Evolutionary conservation across 1,140 invertebrate genomes (phyloP).

Genomic region (Globodera rostochiensis): DNA sequence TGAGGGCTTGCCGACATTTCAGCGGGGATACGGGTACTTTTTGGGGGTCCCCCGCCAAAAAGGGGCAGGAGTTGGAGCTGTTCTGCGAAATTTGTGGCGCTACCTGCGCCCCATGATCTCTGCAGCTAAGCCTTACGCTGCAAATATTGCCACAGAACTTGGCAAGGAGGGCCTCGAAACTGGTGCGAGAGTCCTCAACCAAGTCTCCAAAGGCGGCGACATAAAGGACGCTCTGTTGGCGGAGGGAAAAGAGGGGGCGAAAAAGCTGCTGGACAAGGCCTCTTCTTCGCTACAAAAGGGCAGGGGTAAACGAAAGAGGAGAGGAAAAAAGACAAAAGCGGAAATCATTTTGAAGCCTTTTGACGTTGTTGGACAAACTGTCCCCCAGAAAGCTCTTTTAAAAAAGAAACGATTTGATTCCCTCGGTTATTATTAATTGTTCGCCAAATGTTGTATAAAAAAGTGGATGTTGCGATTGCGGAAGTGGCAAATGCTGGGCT

Average conservation of each 20-base stretch:
- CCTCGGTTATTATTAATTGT: not conserved
- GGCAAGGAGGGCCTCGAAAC: not conserved
- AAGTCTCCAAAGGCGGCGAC: not conserved
- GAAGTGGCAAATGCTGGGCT: not conserved
- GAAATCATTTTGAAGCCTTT: not conserved
- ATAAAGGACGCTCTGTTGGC: not conserved
- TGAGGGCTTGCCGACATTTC: not conserved
- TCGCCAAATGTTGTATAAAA: slow-evolving; percentile 9
- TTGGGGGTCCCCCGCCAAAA: no score
- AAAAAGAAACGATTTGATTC: not conserved
- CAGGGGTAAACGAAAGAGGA: not conserved
- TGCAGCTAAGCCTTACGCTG: not conserved
- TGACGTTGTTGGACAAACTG: not conserved
- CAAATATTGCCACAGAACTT: not conserved
- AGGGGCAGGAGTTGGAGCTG: slow-evolving; percentile 12
- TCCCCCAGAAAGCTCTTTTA: not conserved
- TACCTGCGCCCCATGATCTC: slow-evolving; percentile 5
- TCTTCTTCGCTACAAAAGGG: not conserved
- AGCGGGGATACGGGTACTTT: slow-evolving; percentile 20
- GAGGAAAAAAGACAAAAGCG: not conserved
- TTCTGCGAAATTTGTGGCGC: slow-evolving; percentile 16
- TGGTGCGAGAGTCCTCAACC: not conserved
- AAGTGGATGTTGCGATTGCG: not conserved
- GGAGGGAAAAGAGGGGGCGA: slow-evolving; percentile 8
- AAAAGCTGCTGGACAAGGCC: not conserved